Evolutionary conservation across 92 coral and sea anemone genomes (phyloP), one percentile per base, ranked within the genome.

Genomic region (Micromussa lordhowensis): DNA sequence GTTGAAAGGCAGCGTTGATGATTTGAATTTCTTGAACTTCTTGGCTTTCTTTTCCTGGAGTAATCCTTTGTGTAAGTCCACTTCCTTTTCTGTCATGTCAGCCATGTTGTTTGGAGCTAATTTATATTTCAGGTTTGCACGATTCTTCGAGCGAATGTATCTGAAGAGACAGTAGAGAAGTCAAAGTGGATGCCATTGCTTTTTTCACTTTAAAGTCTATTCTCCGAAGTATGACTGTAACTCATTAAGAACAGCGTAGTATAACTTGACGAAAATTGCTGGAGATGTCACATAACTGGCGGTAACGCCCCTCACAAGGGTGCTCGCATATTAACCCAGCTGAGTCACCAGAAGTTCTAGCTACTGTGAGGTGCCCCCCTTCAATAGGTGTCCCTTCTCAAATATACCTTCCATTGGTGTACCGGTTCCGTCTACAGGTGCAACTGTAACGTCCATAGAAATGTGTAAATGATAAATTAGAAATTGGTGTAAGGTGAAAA

Each of bases 101-200:
- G 98, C 94, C 36, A 97, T 84, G 77, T 92, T 95, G 83, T 97
- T 97, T 73, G 98, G 71, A 74, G 94, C 84, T 36, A 97, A 82
- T 51, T 82, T 89, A 93, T 92, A 97, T 80, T 90, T 92, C 38
- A 93, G 82, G 55, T 97, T 88, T 72, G 93, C 95, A 28, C 99
- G 97, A 75, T 97, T 97, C 81, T 96, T 94, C 18, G 99, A 97
- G 83, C 92, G 89, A 82, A 97, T 97, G 81, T 91, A 96, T 84
- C 99, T 97, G 48, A 59, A 14, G 55, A 80, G 29, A 31, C 69
- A n/a, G 13, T 63, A 1, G 12, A 26, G 32, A 26, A 26, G 26
- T 8, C 29, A 63, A 5, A 61, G 26, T 44, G 21, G 61, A 19
- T 55, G 22, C 2, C 61, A 55, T 55, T 0, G 19, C n/a, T n/a